These are phyloP conservation scores for Keiferia lycopersicella DNA, from an alignment of 2,888 invertebrate genomes.

Conservation along the genomic window DNA sequence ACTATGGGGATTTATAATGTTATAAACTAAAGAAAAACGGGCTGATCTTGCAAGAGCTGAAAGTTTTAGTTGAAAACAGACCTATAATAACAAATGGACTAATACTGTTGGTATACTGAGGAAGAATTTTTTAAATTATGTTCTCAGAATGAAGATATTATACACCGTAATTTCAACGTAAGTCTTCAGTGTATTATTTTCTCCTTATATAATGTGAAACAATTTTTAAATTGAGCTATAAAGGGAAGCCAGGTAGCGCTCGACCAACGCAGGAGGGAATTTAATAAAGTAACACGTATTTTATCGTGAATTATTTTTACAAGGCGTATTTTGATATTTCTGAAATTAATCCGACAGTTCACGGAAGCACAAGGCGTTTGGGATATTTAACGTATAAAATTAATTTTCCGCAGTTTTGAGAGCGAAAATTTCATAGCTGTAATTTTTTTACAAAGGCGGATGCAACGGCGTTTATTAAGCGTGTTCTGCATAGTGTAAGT, in stretches of 20 bases:
- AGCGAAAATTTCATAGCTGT: neutral
- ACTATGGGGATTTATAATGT: too few relatives aligned
- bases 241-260: constrained; percentile 63
- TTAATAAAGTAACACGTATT: constrained; percentile 73
- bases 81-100: neutral
- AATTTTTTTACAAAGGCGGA: constrained; percentile 5
- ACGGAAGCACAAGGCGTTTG: constrained; percentile 29
- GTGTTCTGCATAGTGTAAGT: constrained; percentile 29
- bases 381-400: constrained; percentile 16
- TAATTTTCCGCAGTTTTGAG: neutral
- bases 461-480: constrained; percentile 20
- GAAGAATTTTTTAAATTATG: constrained; percentile 33
- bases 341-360: constrained; percentile 48
- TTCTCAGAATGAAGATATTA: constrained; percentile 41
- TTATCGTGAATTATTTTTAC: constrained; percentile 64
- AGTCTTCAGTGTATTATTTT: constrained; percentile 63
- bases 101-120: neutral
- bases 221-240: constrained; percentile 73
- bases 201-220: constrained; percentile 63
- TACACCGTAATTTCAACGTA: constrained; percentile 54
- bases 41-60: too few relatives aligned
- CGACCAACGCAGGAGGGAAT: constrained; percentile 61
- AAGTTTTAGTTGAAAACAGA: too few relatives aligned
- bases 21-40: too few relatives aligned
- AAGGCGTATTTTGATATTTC: constrained; percentile 46